These are phyloP conservation scores for Diplogasteroides magnus DNA, from an alignment of 1,140 invertebrate species.

Conservation along the genomic window DNA sequence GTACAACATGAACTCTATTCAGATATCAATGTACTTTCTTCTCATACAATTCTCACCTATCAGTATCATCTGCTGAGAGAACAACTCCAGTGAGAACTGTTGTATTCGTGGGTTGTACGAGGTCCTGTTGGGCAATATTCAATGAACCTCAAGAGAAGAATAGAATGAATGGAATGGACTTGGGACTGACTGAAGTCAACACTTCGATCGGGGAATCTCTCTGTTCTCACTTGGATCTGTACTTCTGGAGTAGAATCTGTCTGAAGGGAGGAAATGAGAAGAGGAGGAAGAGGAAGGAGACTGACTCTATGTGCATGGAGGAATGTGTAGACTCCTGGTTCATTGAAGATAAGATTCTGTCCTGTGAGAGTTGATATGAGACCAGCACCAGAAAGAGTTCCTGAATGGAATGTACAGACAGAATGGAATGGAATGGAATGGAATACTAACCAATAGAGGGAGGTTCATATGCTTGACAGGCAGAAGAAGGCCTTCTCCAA, in stretches of 20 bases:
- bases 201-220: slow-evolving; percentile 48
- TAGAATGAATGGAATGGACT: too few species aligned
- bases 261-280: neutral
- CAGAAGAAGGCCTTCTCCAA: slow-evolving; percentile 46
- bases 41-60: slow-evolving; percentile 12
- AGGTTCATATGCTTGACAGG: slow-evolving; percentile 53
- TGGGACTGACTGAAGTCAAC: slow-evolving; percentile 44
- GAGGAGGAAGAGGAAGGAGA: neutral
- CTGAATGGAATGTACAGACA: too few species aligned
- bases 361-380: slow-evolving; percentile 45
- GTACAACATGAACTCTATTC: slow-evolving; percentile 47
- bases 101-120: slow-evolving; percentile 53
- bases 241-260: slow-evolving; percentile 42
- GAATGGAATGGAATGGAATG: too few species aligned
- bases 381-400: slow-evolving; percentile 18
- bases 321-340: slow-evolving; percentile 51
- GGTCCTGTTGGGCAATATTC: slow-evolving; percentile 43
- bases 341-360: slow-evolving; percentile 55
- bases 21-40: too few species aligned
- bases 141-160: slow-evolving; percentile 10
- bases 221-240: slow-evolving; percentile 46
- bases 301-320: slow-evolving; percentile 35
- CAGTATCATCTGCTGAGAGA: slow-evolving; percentile 44
- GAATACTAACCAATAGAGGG: slow-evolving; percentile 48
- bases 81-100: slow-evolving; percentile 52